A percentile compares a stretch with the other conserved stretches of the same genome.
Evolutionary conservation across 2,797 vertebrate genomes (phyloP).

Genomic region (Eospalax fontanierii): DNA sequence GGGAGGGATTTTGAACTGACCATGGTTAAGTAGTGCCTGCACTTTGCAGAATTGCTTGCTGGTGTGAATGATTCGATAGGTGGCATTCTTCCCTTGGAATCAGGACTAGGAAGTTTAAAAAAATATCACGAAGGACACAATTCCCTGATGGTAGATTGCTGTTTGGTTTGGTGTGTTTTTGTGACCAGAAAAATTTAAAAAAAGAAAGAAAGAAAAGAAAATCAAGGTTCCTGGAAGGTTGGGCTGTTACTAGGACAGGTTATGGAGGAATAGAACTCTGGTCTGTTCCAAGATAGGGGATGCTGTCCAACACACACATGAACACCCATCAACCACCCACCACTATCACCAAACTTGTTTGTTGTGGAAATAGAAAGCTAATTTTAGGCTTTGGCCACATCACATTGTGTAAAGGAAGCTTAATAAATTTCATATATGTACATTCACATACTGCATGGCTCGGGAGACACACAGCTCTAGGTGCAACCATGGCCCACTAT

Average conservation of each 20-base stretch:
- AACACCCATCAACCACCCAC: neutral
- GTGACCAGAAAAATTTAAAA: no score
- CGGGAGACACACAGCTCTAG: neutral
- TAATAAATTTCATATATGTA: neutral
- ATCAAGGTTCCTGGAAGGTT: conserved; percentile 5
- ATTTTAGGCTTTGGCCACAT: conserved; percentile 31
- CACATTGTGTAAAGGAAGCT: conserved; percentile 56
- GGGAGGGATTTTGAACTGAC: conserved; percentile 59
- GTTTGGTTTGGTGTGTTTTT: conserved; percentile 38
- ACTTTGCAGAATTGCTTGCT: conserved; percentile 51
- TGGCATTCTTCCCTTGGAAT: conserved; percentile 82
- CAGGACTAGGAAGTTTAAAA: neutral
- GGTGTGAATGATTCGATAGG: conserved; percentile 73
- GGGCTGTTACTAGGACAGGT: conserved; percentile 13
- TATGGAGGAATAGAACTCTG: conserved; percentile 59
- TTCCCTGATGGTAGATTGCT: neutral
- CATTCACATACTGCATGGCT: neutral
- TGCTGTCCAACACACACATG: conserved; percentile 35
- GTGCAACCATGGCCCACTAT: neutral
- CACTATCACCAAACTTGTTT: conserved; percentile 29
- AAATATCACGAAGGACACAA: conserved; percentile 31
- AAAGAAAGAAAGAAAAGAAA: neutral
- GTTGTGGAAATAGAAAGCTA: conserved; percentile 28
- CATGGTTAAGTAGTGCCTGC: neutral
- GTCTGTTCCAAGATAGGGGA: conserved; percentile 18